A percentile compares a stretch with the other conserved stretches of the same genome.
phyloP scores from a whole-genome alignment of 2,113 vertebrate species.

The Serinus canaria region DNA sequence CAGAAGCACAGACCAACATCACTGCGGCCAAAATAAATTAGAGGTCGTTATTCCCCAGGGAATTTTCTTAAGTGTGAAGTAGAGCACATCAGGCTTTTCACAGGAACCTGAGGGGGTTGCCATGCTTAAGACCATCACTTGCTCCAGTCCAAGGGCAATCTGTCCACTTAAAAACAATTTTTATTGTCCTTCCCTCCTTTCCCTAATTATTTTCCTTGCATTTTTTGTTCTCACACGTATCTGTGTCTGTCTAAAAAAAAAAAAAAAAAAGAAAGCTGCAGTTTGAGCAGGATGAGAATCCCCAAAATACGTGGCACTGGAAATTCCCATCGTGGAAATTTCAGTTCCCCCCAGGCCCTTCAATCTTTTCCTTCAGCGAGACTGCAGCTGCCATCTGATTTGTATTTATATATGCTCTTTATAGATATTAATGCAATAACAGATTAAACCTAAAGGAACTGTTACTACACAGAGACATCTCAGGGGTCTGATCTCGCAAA shows the following conservation, averaged over 20 bases:
- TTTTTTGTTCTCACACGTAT: background rate
- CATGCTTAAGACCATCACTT: background rate
- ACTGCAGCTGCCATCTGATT: slow-evolving; percentile 59
- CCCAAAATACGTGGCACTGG: background rate
- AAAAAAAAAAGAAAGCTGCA: background rate
- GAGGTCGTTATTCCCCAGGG: slow-evolving; percentile 46
- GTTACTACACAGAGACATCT: slow-evolving; percentile 56
- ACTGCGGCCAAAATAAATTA: slow-evolving; percentile 62
- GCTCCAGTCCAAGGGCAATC: background rate
- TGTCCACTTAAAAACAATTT: slow-evolving; percentile 13
- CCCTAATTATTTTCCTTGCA: background rate
- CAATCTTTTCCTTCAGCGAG: background rate
- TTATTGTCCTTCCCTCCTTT: background rate
- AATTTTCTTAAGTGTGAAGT: slow-evolving; percentile 34
- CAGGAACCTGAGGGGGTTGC: background rate
- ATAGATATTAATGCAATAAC: slow-evolving; percentile 66
- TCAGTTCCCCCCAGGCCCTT: background rate
- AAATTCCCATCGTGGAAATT: background rate
- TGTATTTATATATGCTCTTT: slow-evolving; percentile 63
- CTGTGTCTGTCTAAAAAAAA: background rate
- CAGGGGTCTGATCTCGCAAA: slow-evolving; percentile 51
- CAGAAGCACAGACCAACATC: slow-evolving; percentile 29
- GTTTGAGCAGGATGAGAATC: background rate
- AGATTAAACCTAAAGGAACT: slow-evolving; percentile 60
- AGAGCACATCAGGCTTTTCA: slow-evolving; percentile 46